phyloP scores from a whole-genome alignment of 2,797 vertebrate genomes.

The Alosa sapidissima region DNA sequence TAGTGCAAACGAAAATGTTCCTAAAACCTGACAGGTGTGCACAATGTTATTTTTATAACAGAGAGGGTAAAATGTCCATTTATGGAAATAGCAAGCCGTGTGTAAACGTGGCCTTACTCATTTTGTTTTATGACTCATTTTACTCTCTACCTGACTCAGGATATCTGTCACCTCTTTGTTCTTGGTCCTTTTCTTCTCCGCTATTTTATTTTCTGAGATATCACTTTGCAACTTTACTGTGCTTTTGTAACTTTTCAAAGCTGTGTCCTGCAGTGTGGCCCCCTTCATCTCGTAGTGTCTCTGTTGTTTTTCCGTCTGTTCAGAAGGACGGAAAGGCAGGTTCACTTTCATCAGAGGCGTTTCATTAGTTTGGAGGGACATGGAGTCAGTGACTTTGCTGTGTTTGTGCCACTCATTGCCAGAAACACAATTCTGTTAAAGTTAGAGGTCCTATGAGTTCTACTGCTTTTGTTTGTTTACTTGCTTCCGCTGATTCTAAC shows the following conservation, averaged over 20 bases:
- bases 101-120: background rate
- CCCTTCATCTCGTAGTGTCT: background rate
- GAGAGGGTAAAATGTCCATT: no score
- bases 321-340: constrained; percentile 14
- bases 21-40: no score
- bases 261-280: background rate
- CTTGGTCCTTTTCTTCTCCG: background rate
- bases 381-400: background rate
- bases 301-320: background rate
- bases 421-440: background rate
- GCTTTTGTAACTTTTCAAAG: background rate
- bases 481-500: background rate
- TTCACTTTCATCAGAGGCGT: constrained; percentile 34
- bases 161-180: background rate
- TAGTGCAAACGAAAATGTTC: no score
- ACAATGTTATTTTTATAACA: no score
- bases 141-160: background rate
- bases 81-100: no score
- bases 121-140: background rate
- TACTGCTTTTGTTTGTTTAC: background rate
- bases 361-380: constrained; percentile 30
- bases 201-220: background rate
- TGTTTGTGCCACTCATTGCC: background rate
- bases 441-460: background rate
- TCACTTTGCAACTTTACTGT: background rate